Base-by-base conservation (phyloP, 2,888 invertebrate genomes). In the Diaperis boleti region DNA sequence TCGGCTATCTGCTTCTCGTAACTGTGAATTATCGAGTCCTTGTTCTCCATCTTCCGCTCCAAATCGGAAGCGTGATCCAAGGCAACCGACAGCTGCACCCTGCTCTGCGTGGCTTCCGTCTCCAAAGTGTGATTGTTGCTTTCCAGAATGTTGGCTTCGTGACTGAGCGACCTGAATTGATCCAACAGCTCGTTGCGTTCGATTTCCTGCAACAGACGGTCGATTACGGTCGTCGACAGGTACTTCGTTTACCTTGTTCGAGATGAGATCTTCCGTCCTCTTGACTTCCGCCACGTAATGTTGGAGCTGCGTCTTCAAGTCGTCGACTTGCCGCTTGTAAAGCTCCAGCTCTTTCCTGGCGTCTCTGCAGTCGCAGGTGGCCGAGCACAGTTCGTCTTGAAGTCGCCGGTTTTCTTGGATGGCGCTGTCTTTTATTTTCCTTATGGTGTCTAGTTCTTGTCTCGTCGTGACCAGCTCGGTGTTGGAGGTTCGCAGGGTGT, bases 231-330 rank as follows among this genome's bases (percentile, higher is more conserved):
- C n/a, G n/a, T n/a, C n/a, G n/a, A n/a, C n/a, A 2, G 10, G 8
- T 17, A 4, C 11, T 39, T 7, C 3, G 44, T 61, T 61, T 71
- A 88, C 89, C 82, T 89, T 89, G 69, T 88, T 85, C 60, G 88
- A 86, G 20, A 93, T 83, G 60, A 92, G 81, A 72, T 93, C 92
- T 79, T 93, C 92, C 64, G 90, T 90, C 71, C 91, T 85, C 74
- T 91, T 88, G 10, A 94, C 89, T 83, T 93, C 92, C 71, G 88
- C 87, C 3, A 93, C 92, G 81, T 94, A 94, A 73, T 92, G 90
- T 74, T 92, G 92, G 63, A 93, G 80, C 76, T 93, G 92, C 65
- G 87, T 85, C 76, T 90, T 92, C 65, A 93, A 81, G 70, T 89
- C 86, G 57, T 88, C 89, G 14, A 91, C 89, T 82, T 93, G 91